Evolutionary conservation across 2,113 vertebrate species (phyloP).

Genomic region (Ifrita kowaldi): DNA sequence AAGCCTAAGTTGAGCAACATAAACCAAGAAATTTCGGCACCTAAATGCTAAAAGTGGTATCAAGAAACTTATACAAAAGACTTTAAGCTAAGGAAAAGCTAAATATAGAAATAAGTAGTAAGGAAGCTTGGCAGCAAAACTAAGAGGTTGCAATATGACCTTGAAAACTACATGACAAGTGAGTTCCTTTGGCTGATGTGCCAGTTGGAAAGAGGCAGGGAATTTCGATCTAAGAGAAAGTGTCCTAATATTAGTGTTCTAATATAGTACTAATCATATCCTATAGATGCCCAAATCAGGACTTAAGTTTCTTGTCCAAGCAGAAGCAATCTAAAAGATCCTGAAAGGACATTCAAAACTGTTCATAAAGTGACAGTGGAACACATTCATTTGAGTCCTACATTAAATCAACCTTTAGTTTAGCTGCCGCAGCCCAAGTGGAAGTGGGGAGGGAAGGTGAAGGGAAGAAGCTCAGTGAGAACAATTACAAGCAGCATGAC

Average conservation of each 20-base stretch:
- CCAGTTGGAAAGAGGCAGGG: neutral
- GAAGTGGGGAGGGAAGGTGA: neutral
- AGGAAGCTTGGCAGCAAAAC: neutral
- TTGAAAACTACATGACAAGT: neutral
- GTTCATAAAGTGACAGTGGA: neutral
- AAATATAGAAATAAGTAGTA: neutral
- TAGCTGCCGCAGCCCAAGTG: neutral
- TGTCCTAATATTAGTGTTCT: neutral
- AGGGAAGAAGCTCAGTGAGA: neutral
- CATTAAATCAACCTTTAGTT: neutral
- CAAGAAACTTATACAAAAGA: neutral
- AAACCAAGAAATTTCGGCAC: neutral
- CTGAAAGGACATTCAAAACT: neutral
- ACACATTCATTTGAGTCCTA: neutral
- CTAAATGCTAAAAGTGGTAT: neutral
- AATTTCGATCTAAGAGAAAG: neutral
- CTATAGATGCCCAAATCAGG: neutral
- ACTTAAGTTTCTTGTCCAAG: neutral
- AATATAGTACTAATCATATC: neutral
- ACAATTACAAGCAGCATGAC: neutral
- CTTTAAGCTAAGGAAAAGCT: neutral
- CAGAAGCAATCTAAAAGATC: neutral
- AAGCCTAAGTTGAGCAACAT: neutral
- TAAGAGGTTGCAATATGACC: neutral
- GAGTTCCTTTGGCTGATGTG: neutral